Evolutionary conservation across 2,888 invertebrate species (phyloP), one percentile per base, ranked within the genome.

Genomic region (Homarus gammarus): DNA sequence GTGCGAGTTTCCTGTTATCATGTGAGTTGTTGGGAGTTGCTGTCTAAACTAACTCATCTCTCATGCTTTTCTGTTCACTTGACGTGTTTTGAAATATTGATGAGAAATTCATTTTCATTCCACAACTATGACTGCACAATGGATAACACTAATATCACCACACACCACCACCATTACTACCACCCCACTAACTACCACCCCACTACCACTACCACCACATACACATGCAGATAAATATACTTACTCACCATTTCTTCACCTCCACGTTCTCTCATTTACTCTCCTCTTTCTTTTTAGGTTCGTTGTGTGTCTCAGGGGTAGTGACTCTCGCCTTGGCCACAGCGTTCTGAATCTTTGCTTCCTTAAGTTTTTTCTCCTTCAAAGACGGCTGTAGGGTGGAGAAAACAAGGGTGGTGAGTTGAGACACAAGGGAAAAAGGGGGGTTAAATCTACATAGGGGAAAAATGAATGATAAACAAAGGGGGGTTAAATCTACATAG

Each of bases 351-450:
- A 70, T 44, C 49, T 83, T 83, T 0, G 83, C 83, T 8, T 83
- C 83, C 49, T 83, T 83, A 8, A 83, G 49, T 31, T 83, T 83
- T 49, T 83, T 83, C 49, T 83, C 83, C 33, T 83, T 83, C 68
- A 83, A 44, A 1, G 83, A 83, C 8, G 83, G 70, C 83, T 83
- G 64, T 15, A 31, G n/a, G 5, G 33, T 22, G 36, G n/a, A n/a
- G 10, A 22, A 61, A n/a, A 8, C 22, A 27, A 0, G 22, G 36
- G n/a, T 78, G 44, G 31, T 15, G 33, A 2, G n/a, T n/a, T 22
- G n/a, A 3, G 22, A n/a, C 10, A 49, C 44, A 10, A 12, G 6
- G 12, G 44, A 12, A 12, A 44, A 10, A 12, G 44, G 0, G 12
- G 10, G 12, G 44, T 49, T 6, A 1, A 6, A 10, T 0, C 44